Evolutionary conservation across 1,140 invertebrate genomes (phyloP).

Genomic region (Caerostris darwini): DNA sequence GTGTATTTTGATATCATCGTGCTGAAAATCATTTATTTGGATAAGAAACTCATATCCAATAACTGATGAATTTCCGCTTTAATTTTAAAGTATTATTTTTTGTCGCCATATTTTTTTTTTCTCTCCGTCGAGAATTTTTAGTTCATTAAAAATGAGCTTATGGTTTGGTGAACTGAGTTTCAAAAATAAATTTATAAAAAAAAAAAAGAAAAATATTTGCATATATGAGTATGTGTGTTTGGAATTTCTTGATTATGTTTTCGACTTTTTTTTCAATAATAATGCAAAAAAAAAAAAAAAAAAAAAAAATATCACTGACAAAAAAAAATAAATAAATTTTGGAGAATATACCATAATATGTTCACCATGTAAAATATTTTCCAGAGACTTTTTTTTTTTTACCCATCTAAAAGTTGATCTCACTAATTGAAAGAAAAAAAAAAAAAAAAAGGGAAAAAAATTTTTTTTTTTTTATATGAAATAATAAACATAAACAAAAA

Average conservation of each 20-base stretch:
- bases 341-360: background rate
- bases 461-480: background rate
- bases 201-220: background rate
- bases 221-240: background rate
- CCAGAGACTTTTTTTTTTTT: background rate
- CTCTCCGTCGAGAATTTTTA: background rate
- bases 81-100: background rate
- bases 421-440: constrained; percentile 50
- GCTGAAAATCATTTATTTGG: background rate
- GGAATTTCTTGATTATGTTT: constrained; percentile 27
- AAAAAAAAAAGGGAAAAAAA: background rate
- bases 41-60: background rate
- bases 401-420: constrained; percentile 7
- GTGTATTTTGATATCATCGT: background rate
- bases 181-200: constrained; percentile 14
- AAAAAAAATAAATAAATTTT: background rate
- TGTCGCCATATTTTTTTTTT: background rate
- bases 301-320: background rate
- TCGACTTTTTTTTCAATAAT: background rate
- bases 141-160: constrained; percentile 28
- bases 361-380: background rate
- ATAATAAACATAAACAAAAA: constrained; percentile 38
- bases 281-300: background rate
- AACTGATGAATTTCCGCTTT: constrained; percentile 9
- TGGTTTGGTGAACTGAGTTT: background rate